phyloP scores from a whole-genome alignment of 2,888 invertebrate genomes.

The Rhodophaea formosa region DNA sequence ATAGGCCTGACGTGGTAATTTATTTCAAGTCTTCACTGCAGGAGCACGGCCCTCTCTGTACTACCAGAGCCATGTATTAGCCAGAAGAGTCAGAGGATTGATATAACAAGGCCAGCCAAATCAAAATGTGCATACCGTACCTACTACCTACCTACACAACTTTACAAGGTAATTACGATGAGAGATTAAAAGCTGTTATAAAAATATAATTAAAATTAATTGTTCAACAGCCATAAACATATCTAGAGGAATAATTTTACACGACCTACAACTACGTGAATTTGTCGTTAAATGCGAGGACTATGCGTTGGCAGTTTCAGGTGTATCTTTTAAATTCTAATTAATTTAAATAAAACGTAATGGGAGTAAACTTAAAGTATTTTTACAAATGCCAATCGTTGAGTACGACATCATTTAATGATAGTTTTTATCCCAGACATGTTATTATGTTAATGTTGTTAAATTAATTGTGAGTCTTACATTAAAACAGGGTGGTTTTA shows the following conservation, averaged over 20 bases:
- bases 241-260: slow-evolving; percentile 24
- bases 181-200: slow-evolving; percentile 11
- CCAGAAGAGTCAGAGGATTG: no score
- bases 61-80: no score
- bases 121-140: not conserved
- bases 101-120: no score
- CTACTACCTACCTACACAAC: not conserved
- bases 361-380: slow-evolving; percentile 38
- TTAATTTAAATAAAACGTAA: slow-evolving; percentile 46
- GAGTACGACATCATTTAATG: slow-evolving; percentile 67
- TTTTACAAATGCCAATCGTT: slow-evolving; percentile 70
- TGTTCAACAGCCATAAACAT: slow-evolving; percentile 30
- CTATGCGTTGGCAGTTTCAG: slow-evolving; percentile 67
- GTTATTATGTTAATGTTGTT: slow-evolving; percentile 1
- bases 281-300: slow-evolving; percentile 67
- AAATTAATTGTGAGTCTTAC: slow-evolving; percentile 3
- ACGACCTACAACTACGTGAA: slow-evolving; percentile 28
- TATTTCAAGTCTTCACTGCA: no score
- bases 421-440: not conserved
- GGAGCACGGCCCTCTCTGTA: no score
- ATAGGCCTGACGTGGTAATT: no score
- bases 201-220: slow-evolving; percentile 18
- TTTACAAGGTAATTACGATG: slow-evolving; percentile 16
- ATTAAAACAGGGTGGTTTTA: not conserved
- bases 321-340: slow-evolving; percentile 41